Evolutionary conservation across 2,888 invertebrate genomes (phyloP).

Genomic region (Rhabditophanes sp.): DNA sequence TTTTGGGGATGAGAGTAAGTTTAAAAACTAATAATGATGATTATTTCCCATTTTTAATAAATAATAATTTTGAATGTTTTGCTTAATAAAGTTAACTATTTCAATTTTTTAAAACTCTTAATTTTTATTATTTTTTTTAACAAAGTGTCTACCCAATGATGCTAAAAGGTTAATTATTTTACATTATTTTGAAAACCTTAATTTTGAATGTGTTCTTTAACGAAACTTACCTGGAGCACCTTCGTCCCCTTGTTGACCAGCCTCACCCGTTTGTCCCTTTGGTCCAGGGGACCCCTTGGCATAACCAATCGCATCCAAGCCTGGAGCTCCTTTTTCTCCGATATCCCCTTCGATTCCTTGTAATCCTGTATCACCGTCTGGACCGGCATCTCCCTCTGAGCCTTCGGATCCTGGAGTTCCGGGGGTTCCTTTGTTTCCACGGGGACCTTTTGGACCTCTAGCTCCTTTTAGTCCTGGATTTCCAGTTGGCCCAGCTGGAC

Average conservation of each 20-base stretch:
- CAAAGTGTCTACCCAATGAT: too few relatives aligned
- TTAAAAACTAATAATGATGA: too few relatives aligned
- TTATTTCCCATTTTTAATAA: too few relatives aligned
- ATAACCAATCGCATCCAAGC: constrained; percentile 29
- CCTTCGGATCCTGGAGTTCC: constrained; percentile 30
- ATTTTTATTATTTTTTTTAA: too few relatives aligned
- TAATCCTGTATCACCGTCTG: constrained; percentile 32
- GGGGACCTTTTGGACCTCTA: constrained; percentile 32
- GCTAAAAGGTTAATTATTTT: too few relatives aligned
- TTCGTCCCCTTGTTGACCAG: constrained; percentile 30
- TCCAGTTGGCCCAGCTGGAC: constrained; percentile 35
- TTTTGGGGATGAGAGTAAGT: too few relatives aligned
- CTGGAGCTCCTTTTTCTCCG: constrained; percentile 26
- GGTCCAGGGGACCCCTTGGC: constrained; percentile 23
- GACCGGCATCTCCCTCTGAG: constrained; percentile 28
- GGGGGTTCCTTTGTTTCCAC: constrained; percentile 23
- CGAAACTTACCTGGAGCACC: constrained; percentile 38
- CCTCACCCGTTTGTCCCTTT: constrained; percentile 25
- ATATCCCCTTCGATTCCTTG: constrained; percentile 26
- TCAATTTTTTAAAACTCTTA: too few relatives aligned
- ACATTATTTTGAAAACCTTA: too few relatives aligned
- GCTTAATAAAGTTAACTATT: too few relatives aligned
- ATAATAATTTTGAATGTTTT: too few relatives aligned
- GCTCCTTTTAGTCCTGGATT: constrained; percentile 37
- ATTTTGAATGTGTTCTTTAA: too few relatives aligned